Evolutionary conservation across 2,113 vertebrate species (phyloP).

Genomic region (Sclerurus mexicanus): DNA sequence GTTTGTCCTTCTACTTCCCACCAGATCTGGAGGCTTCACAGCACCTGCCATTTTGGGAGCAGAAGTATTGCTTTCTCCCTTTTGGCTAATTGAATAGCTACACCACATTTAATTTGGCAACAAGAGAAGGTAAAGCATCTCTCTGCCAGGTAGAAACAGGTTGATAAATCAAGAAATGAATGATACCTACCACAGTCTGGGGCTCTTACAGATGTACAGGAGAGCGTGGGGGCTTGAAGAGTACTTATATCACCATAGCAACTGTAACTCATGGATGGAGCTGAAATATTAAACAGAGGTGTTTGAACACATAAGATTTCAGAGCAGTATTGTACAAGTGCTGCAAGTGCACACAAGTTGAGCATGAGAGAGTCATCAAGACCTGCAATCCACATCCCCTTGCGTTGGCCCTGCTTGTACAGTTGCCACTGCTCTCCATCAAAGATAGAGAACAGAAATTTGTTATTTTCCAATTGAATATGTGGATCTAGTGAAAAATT

Average conservation of each 20-base stretch:
- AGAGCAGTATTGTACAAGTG: background rate
- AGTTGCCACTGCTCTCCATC: background rate
- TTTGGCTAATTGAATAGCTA: background rate
- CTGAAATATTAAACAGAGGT: conserved; percentile 32
- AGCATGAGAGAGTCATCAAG: background rate
- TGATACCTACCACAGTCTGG: conserved; percentile 39
- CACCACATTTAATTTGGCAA: background rate
- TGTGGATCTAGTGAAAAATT: background rate
- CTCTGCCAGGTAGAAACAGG: background rate
- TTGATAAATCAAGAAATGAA: background rate
- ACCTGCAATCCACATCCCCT: background rate
- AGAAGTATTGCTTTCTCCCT: background rate
- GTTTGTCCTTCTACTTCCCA: background rate
- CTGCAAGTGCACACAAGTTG: background rate
- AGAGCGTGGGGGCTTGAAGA: conserved; percentile 64
- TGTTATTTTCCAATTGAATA: background rate
- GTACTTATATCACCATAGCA: conserved; percentile 74
- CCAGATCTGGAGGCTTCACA: background rate
- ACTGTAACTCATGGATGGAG: conserved; percentile 54
- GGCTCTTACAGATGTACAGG: conserved; percentile 53
- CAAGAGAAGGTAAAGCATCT: background rate
- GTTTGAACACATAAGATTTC: background rate
- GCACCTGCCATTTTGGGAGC: background rate
- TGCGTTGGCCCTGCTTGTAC: background rate
- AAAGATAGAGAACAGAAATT: background rate